Evolutionary conservation across 2,113 vertebrate species (phyloP).

Genomic region (Podilymbus podiceps): DNA sequence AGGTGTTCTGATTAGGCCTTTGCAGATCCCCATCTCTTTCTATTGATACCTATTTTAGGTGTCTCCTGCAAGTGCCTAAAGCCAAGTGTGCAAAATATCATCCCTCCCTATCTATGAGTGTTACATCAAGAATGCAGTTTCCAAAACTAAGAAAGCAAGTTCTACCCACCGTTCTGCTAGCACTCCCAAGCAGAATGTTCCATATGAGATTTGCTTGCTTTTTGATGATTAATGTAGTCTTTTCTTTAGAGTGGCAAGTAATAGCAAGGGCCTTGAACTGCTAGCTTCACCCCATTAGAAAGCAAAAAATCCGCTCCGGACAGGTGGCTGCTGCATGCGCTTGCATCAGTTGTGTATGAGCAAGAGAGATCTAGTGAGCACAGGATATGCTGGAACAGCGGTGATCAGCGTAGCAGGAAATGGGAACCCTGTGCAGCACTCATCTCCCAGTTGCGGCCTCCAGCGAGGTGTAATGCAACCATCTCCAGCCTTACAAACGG

Average conservation of each 20-base stretch:
- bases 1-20: background rate
- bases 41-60: background rate
- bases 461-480: background rate
- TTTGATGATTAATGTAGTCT: background rate
- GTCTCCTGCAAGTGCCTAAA: background rate
- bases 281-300: background rate
- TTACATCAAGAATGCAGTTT: background rate
- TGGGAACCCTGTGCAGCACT: background rate
- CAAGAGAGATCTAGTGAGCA: background rate
- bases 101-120: background rate
- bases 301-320: background rate
- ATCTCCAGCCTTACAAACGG: background rate
- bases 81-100: background rate
- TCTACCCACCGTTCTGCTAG: background rate
- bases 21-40: background rate
- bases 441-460: background rate
- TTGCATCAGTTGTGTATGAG: rapidly evolving
- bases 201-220: background rate
- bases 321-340: background rate
- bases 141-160: background rate
- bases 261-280: background rate
- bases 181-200: background rate
- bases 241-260: background rate
- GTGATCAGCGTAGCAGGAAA: background rate
- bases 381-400: background rate